Percentiles rank a stretch among this genome's conserved stretches.
phyloP scores from a whole-genome alignment of 2,113 vertebrate species.

The Megaceryle torquata region DNA sequence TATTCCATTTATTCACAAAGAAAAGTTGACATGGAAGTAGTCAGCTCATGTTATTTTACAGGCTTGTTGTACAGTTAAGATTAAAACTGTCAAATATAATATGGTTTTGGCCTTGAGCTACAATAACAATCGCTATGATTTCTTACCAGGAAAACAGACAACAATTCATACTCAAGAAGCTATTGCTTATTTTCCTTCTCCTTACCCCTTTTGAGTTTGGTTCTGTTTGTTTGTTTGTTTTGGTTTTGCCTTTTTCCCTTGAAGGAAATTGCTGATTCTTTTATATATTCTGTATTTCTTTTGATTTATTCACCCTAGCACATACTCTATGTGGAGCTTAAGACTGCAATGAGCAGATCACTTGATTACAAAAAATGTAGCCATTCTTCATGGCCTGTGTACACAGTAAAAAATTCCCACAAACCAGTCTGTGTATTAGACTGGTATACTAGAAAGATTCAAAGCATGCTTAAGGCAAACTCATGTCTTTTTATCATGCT shows the following conservation, averaged over 20 bases:
- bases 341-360: background rate
- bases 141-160: background rate
- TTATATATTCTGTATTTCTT: background rate
- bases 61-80: background rate
- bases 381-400: background rate
- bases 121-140: background rate
- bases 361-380: background rate
- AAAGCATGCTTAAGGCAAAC: background rate
- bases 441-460: background rate
- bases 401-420: background rate
- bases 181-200: background rate
- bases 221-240: no score
- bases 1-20: background rate
- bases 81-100: slow-evolving; percentile 3
- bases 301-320: background rate
- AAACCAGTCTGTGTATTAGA: background rate
- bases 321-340: background rate
- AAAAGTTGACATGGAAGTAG: background rate
- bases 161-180: background rate
- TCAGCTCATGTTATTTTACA: background rate
- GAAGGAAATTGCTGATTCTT: background rate
- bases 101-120: background rate
- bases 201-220: background rate
- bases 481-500: background rate
- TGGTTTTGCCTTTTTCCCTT: background rate